Conservation (phyloP, 2,888 invertebrate genomes). For the Himalopsyche anomala region DNA sequence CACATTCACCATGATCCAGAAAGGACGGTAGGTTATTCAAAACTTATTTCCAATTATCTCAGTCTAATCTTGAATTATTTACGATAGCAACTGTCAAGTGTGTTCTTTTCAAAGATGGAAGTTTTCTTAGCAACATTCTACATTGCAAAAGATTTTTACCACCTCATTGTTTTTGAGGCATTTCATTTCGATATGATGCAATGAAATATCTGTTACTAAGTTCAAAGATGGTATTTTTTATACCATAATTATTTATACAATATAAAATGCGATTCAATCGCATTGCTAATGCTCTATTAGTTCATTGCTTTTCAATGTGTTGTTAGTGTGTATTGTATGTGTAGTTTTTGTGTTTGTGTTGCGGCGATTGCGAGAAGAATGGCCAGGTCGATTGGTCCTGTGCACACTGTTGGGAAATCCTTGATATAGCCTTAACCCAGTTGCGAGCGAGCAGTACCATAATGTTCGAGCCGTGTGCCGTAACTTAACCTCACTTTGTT, state of each 20-base stretch:
- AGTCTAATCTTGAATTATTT: too few species aligned
- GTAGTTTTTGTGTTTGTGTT: conserved; percentile 52
- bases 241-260: conserved; percentile 21
- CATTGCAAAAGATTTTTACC: background rate
- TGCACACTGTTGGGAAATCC: conserved; percentile 68
- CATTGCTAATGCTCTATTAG: conserved; percentile 37
- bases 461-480: conserved; percentile 69
- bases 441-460: conserved; percentile 69
- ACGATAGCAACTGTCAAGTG: background rate
- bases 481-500: conserved; percentile 68
- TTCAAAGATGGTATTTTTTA: conserved; percentile 35
- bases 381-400: conserved; percentile 57
- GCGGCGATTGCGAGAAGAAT: conserved; percentile 54
- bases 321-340: conserved; percentile 32
- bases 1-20: too few species aligned
- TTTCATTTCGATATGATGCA: background rate
- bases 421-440: conserved; percentile 72
- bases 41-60: too few species aligned
- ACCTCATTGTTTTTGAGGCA: conserved; percentile 6
- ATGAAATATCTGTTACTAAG: conserved; percentile 27
- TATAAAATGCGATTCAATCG: conserved; percentile 34
- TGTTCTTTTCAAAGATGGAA: background rate
- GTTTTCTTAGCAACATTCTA: background rate
- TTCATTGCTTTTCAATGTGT: conserved; percentile 31
- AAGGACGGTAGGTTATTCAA: too few species aligned